These are phyloP conservation scores for Temnothorax longispinosus DNA, from an alignment of 1,140 invertebrate species.

Conservation along the genomic window DNA sequence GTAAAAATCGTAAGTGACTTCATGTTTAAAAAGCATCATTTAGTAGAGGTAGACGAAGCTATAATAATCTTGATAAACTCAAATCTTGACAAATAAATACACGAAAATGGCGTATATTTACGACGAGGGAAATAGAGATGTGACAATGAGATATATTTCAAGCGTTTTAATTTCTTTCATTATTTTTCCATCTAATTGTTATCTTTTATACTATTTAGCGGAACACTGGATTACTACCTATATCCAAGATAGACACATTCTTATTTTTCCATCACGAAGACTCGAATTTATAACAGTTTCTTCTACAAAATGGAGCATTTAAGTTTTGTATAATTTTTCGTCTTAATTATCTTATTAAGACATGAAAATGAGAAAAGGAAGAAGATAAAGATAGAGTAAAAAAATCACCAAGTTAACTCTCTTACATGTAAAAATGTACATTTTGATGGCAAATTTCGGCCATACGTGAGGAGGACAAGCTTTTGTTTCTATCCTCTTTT, in stretches of 20 bases:
- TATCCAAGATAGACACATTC: neutral
- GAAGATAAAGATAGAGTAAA: neutral
- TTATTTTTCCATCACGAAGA: neutral
- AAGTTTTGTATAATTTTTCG: neutral
- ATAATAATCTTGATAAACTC: neutral
- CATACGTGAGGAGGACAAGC: constrained; percentile 3
- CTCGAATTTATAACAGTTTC: neutral
- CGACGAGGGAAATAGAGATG: neutral
- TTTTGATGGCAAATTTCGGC: constrained; percentile 47
- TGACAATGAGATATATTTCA: neutral
- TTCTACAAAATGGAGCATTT: neutral
- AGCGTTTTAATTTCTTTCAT: neutral
- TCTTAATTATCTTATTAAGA: neutral
- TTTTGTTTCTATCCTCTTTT: constrained; percentile 36
- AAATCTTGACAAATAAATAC: neutral
- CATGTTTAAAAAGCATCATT: neutral
- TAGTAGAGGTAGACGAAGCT: neutral
- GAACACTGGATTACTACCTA: neutral
- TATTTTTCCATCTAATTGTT: neutral
- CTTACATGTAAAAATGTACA: constrained; percentile 40
- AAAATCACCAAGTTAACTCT: neutral
- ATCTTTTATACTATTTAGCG: neutral
- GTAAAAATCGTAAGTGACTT: neutral
- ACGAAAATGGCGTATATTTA: neutral
- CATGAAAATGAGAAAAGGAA: neutral